Conservation (phyloP, 2,888 invertebrate genomes). For the Mylabris sibirica region DNA sequence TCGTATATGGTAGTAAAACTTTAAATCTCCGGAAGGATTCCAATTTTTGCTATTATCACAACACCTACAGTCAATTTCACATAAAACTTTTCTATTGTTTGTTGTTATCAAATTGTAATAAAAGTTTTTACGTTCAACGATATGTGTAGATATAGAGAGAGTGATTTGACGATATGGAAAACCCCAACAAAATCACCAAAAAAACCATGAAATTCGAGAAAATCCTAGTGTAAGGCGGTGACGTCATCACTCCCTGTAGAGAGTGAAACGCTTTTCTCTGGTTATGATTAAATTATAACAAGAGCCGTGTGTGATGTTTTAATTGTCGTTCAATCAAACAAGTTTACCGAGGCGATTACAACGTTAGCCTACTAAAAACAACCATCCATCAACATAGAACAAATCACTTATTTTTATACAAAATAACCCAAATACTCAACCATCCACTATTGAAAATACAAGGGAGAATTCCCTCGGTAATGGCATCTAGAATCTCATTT, state of each 20-base stretch:
- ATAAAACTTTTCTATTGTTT: neutral
- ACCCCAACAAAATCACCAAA: too few species aligned
- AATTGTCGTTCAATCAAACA: slow-evolving; percentile 53
- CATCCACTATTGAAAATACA: slow-evolving; percentile 34
- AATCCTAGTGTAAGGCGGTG: too few species aligned
- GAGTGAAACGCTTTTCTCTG: too few species aligned
- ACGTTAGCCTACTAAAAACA: slow-evolving; percentile 72
- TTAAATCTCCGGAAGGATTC: neutral
- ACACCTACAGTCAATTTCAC: neutral
- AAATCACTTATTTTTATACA: slow-evolving; percentile 77
- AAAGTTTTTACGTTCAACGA: neutral
- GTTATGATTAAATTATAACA: neutral
- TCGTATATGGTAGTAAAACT: neutral
- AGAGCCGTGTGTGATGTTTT: neutral
- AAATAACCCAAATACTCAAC: slow-evolving; percentile 39
- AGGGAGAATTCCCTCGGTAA: too few species aligned
- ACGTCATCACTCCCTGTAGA: too few species aligned
- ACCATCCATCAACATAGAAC: slow-evolving; percentile 84
- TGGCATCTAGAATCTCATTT: slow-evolving; percentile 38
- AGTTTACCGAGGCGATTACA: slow-evolving; percentile 78
- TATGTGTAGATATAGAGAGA: neutral
- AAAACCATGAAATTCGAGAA: too few species aligned
- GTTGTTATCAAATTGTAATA: neutral
- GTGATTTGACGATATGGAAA: neutral
- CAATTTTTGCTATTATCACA: neutral